Evolutionary conservation across 2,113 vertebrate genomes (phyloP).

Genomic region (Glaucidium brasilianum): DNA sequence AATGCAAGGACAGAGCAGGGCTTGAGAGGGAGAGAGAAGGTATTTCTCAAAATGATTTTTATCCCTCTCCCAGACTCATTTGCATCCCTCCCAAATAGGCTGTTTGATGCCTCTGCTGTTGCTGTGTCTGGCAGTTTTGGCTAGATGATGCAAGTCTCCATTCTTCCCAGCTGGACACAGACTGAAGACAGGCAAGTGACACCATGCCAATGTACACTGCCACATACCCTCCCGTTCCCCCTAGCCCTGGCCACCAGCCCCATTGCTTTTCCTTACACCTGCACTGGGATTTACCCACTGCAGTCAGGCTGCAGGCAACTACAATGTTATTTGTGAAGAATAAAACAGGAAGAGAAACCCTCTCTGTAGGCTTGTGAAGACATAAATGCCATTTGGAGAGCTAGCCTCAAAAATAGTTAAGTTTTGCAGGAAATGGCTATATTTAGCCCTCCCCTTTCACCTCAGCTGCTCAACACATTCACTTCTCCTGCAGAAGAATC

Average conservation of each 20-base stretch:
- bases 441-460: slow-evolving; percentile 11
- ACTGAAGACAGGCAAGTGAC: fast-evolving
- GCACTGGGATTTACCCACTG: fast-evolving
- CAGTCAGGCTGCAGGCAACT: too few species aligned
- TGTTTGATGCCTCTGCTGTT: neutral
- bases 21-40: too few species aligned
- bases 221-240: neutral
- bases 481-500: neutral
- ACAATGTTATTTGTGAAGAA: fast-evolving
- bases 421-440: neutral
- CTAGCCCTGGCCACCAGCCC: neutral
- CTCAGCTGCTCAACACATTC: neutral
- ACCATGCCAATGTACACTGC: fast-evolving
- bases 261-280: neutral
- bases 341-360: neutral
- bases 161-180: neutral
- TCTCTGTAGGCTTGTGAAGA: neutral
- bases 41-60: neutral
- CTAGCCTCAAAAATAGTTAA: neutral
- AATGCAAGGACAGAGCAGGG: neutral
- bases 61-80: neutral
- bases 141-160: neutral
- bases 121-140: neutral
- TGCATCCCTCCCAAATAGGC: neutral
- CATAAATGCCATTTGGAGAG: neutral